Conservation (phyloP, 37 sponge, comb jelly and placozoan genomes). For the Dysidea cf. avara region DNA sequence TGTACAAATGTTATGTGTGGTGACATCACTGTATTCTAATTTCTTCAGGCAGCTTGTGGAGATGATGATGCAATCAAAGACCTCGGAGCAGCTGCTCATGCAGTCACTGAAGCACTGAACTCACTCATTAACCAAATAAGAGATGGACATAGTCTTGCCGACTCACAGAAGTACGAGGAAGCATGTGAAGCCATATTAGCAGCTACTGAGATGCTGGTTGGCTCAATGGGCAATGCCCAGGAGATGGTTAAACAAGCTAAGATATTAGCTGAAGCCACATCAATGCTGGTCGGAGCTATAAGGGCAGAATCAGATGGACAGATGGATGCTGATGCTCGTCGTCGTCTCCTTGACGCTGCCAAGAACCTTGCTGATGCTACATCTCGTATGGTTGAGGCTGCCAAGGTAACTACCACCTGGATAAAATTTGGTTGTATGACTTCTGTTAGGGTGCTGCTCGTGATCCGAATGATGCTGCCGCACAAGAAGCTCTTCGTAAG, state of each 20-base stretch:
- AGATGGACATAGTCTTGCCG: conserved; percentile 42
- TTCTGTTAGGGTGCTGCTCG: conserved; percentile 4
- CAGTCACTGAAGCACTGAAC: conserved; percentile 84
- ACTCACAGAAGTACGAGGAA: conserved; percentile 72
- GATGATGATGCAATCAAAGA: conserved; percentile 88
- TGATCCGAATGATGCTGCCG: conserved; percentile 45
- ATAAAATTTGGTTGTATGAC: background rate
- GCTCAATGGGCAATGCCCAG: conserved; percentile 87
- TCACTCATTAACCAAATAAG: conserved; percentile 74
- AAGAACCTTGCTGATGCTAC: conserved; percentile 93
- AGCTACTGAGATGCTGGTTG: conserved; percentile 84
- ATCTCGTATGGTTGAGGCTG: conserved; percentile 93
- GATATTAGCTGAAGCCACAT: conserved; percentile 82
- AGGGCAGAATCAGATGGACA: conserved; percentile 86
- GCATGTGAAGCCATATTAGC: conserved; percentile 88
- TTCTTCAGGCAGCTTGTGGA: conserved; percentile 67
- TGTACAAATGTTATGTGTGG: background rate
- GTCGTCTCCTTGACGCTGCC: conserved; percentile 80
- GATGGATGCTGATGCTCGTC: conserved; percentile 77
- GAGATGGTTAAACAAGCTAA: conserved; percentile 95
- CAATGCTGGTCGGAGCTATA: conserved; percentile 80
- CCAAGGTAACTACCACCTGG: conserved; percentile 71
- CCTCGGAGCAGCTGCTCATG: conserved; percentile 82
- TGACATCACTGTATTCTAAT: background rate
- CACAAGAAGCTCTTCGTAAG: conserved; percentile 66